phyloP scores from a whole-genome alignment of 1,140 invertebrate genomes.

The Olivierus martensii region DNA sequence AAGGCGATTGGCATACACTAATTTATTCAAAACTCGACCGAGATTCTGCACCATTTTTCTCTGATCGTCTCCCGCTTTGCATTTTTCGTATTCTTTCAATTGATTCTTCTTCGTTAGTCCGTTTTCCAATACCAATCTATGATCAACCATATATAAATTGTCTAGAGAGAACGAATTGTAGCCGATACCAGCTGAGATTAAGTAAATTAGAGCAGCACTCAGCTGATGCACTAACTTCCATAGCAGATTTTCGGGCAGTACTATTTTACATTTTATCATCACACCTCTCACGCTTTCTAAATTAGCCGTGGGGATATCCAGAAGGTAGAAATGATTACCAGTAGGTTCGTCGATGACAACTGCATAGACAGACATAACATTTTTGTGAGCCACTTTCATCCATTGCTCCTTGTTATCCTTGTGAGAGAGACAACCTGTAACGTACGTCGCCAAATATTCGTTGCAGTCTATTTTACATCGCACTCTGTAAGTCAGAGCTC shows the following conservation, averaged over 20 bases:
- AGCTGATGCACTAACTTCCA: constrained; percentile 7
- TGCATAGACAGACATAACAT: constrained; percentile 14
- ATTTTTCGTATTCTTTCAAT: too few relatives aligned
- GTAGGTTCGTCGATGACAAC: constrained; percentile 10
- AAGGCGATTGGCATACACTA: too few relatives aligned
- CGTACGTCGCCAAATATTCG: constrained; percentile 16
- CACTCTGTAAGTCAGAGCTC: constrained; percentile 15
- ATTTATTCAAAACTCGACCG: too few relatives aligned
- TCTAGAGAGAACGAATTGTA: constrained; percentile 12
- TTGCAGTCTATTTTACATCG: constrained; percentile 5
- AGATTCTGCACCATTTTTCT: too few relatives aligned
- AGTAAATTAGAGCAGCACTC: constrained; percentile 6
- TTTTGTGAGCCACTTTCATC: constrained; percentile 11
- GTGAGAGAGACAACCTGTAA: background rate
- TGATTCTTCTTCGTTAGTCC: constrained; percentile 1
- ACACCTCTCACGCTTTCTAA: constrained; percentile 12
- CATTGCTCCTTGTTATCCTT: constrained; percentile 2
- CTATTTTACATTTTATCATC: constrained; percentile 4
- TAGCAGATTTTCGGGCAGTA: constrained; percentile 8
- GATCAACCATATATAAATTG: constrained; percentile 12
- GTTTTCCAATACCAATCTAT: constrained; percentile 15
- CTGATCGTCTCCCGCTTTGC: too few relatives aligned
- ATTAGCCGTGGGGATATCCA: constrained; percentile 7
- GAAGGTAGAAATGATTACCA: constrained; percentile 14
- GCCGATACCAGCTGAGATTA: constrained; percentile 4